Conservation (phyloP, 2,113 vertebrate genomes). For the Hydrochoerus hydrochaeris region DNA sequence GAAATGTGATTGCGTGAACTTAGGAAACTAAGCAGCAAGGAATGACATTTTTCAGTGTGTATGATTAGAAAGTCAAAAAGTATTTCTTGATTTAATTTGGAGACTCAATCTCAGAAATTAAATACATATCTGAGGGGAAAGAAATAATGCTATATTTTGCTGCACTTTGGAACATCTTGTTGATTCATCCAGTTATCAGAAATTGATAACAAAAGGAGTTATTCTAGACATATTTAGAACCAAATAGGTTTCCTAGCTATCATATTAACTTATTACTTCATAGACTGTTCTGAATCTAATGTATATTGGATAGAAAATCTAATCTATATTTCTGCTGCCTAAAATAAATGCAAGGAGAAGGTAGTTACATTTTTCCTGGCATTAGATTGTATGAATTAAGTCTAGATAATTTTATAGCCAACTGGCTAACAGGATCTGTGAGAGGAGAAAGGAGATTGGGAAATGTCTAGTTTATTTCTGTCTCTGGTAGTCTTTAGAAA, state of each 20-base stretch:
- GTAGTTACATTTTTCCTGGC: background rate
- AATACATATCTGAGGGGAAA: background rate
- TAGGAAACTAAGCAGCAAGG: background rate
- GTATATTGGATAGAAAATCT: background rate
- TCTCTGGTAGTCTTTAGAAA: background rate
- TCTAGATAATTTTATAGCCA: background rate
- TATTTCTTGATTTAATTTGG: conserved; percentile 47
- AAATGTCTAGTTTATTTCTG: background rate
- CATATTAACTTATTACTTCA: background rate
- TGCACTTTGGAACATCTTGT: background rate
- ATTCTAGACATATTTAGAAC: conserved; percentile 32
- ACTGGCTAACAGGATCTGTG: background rate
- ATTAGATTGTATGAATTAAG: conserved; percentile 15
- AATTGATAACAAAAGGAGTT: background rate
- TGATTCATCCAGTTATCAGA: background rate
- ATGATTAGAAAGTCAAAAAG: conserved; percentile 51
- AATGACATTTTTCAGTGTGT: conserved; percentile 24
- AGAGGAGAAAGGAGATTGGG: background rate
- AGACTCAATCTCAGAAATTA: conserved; percentile 54
- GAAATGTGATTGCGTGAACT: background rate
- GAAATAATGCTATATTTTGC: background rate
- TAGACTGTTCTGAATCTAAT: background rate
- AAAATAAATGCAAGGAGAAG: background rate
- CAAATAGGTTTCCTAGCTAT: background rate
- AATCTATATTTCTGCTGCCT: background rate